Base-by-base conservation (phyloP, 1,140 invertebrate species). In the Gonatopus flavifemur region DNA sequence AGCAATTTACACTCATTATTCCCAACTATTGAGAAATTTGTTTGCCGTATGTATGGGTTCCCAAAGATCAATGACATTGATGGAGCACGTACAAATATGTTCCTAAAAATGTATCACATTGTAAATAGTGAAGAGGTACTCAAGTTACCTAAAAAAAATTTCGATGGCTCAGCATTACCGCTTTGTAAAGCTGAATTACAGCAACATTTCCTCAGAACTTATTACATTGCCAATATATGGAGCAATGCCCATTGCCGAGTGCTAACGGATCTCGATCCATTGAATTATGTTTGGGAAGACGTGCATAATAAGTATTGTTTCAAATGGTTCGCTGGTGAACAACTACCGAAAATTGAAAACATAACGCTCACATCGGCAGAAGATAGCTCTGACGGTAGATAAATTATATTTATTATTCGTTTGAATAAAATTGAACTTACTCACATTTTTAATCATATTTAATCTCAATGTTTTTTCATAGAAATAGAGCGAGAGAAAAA, bases 91-190 rank as follows among this genome's bases (percentile, higher is more conserved):
- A 9, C 20, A 28, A 36, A 35, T 1, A 38, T n/a, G 6, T 37
- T 48, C 39, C 15, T 30, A 10, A 48, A 48, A 20, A 30, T 36
- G n/a, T 48, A 48, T 25, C 38, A 39, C 12, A 7, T 47, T 3
- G 8, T 47, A 19, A 7, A 16, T 13, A 39, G 31, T 12, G 20
- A 32, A 20, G 35, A 39, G 7, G 18, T 25, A 12, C 28, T 39
- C 18, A 36, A 2, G 9, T 39, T 48, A 21, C 33, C 33, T 32
- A 41, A 41, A 13, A 38, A 42, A 39, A 54, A 55, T 9, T 37
- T 47, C 35, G 52, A 59, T 38, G 47, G 41, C n/a, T 49, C 38
- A 15, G 22, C 13, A 30, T 39, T 55, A 24, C 37, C 56, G 22
- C 52, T 48, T 1, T 55, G 49, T 24, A 32, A 46, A 40, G 18